phyloP scores from a whole-genome alignment of 2,113 vertebrate species.

The Mesitornis unicolor region DNA sequence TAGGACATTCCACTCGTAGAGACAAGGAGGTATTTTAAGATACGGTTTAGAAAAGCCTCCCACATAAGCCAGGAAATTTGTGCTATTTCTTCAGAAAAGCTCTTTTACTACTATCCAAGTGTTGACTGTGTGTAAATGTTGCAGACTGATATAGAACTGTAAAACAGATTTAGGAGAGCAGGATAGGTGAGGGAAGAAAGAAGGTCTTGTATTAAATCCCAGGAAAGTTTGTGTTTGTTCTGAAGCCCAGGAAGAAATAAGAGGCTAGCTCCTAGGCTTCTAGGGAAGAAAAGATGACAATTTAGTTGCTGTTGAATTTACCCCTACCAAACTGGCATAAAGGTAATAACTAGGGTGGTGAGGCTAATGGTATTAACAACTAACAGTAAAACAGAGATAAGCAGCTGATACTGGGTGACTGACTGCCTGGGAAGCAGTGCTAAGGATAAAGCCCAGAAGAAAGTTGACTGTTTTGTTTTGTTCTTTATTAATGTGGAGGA shows the following conservation, averaged over 20 bases:
- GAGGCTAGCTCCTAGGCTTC: not conserved
- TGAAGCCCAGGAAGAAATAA: not conserved
- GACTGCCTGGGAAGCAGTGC: not conserved
- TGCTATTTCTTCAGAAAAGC: not conserved
- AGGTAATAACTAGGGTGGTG: fast-evolving
- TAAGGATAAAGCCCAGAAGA: not conserved
- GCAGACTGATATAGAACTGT: not conserved
- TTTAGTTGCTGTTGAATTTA: not conserved
- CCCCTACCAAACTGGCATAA: not conserved
- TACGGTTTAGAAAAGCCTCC: not conserved
- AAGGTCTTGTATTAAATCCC: not conserved
- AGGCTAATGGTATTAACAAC: not conserved
- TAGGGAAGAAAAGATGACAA: not conserved
- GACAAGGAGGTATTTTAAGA: not conserved
- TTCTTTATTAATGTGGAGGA: not conserved
- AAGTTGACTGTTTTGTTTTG: fast-evolving
- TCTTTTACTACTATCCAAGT: not conserved
- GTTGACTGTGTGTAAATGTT: not conserved
- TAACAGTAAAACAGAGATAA: not conserved
- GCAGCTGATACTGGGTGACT: not conserved
- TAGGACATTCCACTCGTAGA: not conserved
- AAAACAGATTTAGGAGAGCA: not conserved
- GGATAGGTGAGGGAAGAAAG: not conserved
- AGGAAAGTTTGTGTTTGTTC: not conserved
- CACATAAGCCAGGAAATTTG: not conserved